Evolutionary conservation across 2,888 invertebrate species (phyloP).

Genomic region (Blastobasis adustella): DNA sequence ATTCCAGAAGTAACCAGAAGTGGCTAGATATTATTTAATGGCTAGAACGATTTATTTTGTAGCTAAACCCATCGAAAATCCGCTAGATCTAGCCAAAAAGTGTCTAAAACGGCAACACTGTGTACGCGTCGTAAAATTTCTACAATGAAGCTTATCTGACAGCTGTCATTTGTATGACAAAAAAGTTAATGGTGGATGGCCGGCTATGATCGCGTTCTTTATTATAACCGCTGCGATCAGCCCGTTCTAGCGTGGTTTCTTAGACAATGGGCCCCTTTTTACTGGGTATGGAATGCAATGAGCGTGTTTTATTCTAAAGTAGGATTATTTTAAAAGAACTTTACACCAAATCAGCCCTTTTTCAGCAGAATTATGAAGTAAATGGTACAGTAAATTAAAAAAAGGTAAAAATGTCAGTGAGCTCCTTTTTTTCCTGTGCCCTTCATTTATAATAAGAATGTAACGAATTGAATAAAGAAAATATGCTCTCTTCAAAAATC

Average conservation of each 20-base stretch:
- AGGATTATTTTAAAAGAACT: not conserved
- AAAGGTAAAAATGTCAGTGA: slow-evolving; percentile 3
- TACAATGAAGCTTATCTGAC: not conserved
- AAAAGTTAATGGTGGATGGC: slow-evolving; percentile 6
- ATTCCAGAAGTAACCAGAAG: not conserved
- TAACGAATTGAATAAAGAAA: not conserved
- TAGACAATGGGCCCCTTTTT: not conserved
- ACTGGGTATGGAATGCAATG: not conserved
- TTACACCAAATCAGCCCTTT: not conserved
- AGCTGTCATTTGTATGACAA: slow-evolving; percentile 5
- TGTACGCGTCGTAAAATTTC: not conserved
- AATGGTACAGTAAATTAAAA: slow-evolving; percentile 2
- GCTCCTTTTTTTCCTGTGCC: slow-evolving; percentile 6
- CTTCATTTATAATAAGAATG: not conserved
- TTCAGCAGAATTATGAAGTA: not conserved
- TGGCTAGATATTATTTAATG: not conserved
- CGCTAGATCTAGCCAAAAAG: not conserved
- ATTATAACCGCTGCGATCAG: slow-evolving; percentile 4
- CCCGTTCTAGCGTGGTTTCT: not conserved
- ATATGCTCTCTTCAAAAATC: not conserved
- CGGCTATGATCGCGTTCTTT: slow-evolving; percentile 9
- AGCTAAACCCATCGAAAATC: not conserved
- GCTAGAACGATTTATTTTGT: not conserved
- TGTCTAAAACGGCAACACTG: not conserved
- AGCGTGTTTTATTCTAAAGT: not conserved